Evolutionary conservation across 2,113 vertebrate species (phyloP), one percentile per base, ranked within the genome.

Genomic region (Gasterosteus nipponicus): DNA sequence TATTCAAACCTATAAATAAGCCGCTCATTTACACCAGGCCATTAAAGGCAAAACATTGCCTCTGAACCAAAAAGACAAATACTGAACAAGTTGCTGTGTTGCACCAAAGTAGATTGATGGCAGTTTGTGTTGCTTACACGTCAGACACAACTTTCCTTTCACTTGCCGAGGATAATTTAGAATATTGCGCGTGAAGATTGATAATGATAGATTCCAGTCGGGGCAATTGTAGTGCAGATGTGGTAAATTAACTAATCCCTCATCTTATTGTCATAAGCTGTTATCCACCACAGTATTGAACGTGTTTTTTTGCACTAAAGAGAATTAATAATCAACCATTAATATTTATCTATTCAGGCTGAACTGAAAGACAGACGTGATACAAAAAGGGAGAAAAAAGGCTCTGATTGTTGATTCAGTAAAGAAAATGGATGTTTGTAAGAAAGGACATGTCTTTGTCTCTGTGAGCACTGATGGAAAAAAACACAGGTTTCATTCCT

Each of bases 351-450:
- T 83, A 59, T 87, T 89, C 84, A 67, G 78, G 74, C 74, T 77
- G 80, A 78, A 89, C 46, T 35, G 57, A 38, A 60, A 79, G 81
- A 79, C 79, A 87, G 89, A 91, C 91, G 86, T 26, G 47, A 81
- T 85, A 85, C 73, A 63, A 47, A 76, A 14, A 68, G 31, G 75
- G 46, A 12, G 41, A 60, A 82, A 77, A 84, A 87, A 73, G 56
- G 66, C 89, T 94, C 92, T 94, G 92, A 93, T 93, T 93, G 90
- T 87, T 84, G 81, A 93, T 92, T 91, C 90, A 80, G 88, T 66
- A 75, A 86, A 89, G 87, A 81, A 87, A 91, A 90, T 26, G 41
- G 77, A 88, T 75, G 77, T 89, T 75, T 64, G 19, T 65, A 12
- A 73, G 69, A 38, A 56, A 39, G 44, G 57, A 69, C 80, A 58